Percentiles rank a stretch among this genome's conserved stretches.
Evolutionary conservation across 2,888 invertebrate genomes (phyloP).

Genomic region (Cynaeus angustus): DNA sequence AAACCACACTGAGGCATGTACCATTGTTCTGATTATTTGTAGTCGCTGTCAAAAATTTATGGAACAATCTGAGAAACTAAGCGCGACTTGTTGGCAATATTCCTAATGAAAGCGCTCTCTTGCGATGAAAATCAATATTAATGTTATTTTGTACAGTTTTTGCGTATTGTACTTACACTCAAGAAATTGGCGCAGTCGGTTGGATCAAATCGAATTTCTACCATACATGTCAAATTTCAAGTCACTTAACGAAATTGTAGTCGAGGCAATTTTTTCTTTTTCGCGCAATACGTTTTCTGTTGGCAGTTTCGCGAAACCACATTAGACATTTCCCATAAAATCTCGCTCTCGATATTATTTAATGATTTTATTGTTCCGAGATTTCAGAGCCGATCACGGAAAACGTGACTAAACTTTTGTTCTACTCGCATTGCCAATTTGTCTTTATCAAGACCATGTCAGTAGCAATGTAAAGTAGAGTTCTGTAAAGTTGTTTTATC

Average conservation of each 20-base stretch:
- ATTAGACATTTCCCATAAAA: not conserved
- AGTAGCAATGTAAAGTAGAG: not conserved
- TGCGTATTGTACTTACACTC: slow-evolving; percentile 7
- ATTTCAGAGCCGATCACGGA: slow-evolving; percentile 22
- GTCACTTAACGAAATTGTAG: slow-evolving; percentile 18
- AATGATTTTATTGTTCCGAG: slow-evolving; percentile 22
- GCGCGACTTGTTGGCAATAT: slow-evolving; percentile 5
- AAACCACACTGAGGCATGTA: not conserved
- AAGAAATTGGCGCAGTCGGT: slow-evolving; percentile 8
- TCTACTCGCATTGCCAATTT: slow-evolving; percentile 11
- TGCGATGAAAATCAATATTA: slow-evolving; percentile 8
- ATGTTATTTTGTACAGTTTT: not conserved
- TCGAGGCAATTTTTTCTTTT: not conserved
- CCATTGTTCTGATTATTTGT: not conserved
- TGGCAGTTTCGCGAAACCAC: too few species aligned
- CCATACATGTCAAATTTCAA: slow-evolving; percentile 5
- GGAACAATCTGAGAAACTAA: slow-evolving; percentile 12
- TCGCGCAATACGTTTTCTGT: not conserved
- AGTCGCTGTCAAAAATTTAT: slow-evolving; percentile 16
- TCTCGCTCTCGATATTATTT: slow-evolving; percentile 2
- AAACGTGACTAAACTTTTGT: slow-evolving; percentile 14
- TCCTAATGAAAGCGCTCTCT: slow-evolving; percentile 5
- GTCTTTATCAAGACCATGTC: slow-evolving; percentile 19
- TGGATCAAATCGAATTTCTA: slow-evolving; percentile 4
- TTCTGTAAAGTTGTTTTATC: too few species aligned